Percentiles rank a stretch among this genome's conserved stretches.
These are phyloP conservation scores for Lithosia quadra DNA, from an alignment of 2,888 invertebrate species.

Conservation along the genomic window DNA sequence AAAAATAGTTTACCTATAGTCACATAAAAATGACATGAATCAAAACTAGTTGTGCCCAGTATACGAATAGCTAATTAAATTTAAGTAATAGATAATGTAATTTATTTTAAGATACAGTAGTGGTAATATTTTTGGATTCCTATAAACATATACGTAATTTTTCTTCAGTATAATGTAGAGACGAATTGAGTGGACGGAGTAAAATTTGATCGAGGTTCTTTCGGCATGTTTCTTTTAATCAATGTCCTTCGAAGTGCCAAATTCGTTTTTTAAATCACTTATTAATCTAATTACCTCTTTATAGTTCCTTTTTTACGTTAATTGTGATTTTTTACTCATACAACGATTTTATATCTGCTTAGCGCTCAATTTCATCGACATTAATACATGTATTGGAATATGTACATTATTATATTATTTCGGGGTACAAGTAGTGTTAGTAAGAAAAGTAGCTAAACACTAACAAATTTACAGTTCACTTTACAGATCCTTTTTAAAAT, in stretches of 20 bases:
- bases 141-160: conserved; percentile 86
- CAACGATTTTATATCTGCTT: conserved; percentile 46
- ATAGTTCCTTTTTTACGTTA: conserved; percentile 68
- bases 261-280: conserved; percentile 69
- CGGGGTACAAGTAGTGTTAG: not conserved
- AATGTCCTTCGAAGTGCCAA: conserved; percentile 80
- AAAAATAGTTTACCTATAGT: conserved; percentile 84
- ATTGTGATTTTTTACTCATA: conserved; percentile 58
- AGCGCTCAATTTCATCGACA: conserved; percentile 6
- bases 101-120: conserved; percentile 86
- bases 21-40: conserved; percentile 85
- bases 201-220: conserved; percentile 78
- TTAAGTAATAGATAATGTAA: conserved; percentile 77
- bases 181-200: conserved; percentile 47
- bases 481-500: not conserved
- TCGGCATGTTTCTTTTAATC: conserved; percentile 62
- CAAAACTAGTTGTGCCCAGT: conserved; percentile 87
- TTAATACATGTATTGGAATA: not conserved
- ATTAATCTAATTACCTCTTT: conserved; percentile 69
- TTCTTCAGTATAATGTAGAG: conserved; percentile 71
- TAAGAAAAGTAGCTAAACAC: not conserved
- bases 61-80: conserved; percentile 85
- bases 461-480: not conserved
- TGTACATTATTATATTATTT: not conserved
- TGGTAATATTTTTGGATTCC: conserved; percentile 87